Conservation (phyloP, 2,797 vertebrate species). For the Sternarchorhynchus goeldii region DNA sequence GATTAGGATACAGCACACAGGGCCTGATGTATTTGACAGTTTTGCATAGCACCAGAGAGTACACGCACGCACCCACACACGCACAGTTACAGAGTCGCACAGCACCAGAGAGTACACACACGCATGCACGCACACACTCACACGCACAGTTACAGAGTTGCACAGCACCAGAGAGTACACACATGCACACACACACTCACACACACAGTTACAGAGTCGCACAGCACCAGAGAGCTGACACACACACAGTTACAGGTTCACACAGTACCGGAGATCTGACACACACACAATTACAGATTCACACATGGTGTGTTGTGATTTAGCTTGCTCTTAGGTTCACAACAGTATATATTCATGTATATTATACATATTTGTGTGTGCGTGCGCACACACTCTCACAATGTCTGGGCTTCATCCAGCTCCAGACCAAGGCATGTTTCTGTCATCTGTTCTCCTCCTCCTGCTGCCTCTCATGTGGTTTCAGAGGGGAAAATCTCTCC, state of each 20-base stretch:
- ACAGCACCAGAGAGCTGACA: neutral
- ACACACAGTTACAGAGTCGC: neutral
- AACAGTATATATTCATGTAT: slow-evolving; percentile 1
- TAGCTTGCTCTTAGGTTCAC: neutral
- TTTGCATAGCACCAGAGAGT: too few species aligned
- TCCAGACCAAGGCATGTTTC: slow-evolving; percentile 1
- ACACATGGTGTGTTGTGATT: neutral
- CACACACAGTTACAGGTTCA: too few species aligned
- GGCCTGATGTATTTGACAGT: too few species aligned
- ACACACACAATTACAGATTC: neutral
- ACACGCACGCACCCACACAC: slow-evolving; percentile 9
- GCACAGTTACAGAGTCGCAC: too few species aligned
- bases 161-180: slow-evolving; percentile 3
- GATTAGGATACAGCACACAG: too few species aligned
- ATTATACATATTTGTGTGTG: neutral
- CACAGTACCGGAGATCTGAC: neutral
- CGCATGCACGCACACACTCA: slow-evolving; percentile 27
- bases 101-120: neutral
- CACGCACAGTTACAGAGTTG: slow-evolving; percentile 21
- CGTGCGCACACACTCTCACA: slow-evolving; percentile 4
- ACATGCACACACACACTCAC: neutral
- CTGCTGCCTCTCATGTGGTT: slow-evolving; percentile 38
- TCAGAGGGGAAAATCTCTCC: slow-evolving; percentile 3
- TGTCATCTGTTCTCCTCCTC: slow-evolving; percentile 35
- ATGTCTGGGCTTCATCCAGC: neutral